Base-by-base conservation (phyloP, 30 jellyfish, hydroid and myxozoan species). In the Aurelia sp. region DNA sequence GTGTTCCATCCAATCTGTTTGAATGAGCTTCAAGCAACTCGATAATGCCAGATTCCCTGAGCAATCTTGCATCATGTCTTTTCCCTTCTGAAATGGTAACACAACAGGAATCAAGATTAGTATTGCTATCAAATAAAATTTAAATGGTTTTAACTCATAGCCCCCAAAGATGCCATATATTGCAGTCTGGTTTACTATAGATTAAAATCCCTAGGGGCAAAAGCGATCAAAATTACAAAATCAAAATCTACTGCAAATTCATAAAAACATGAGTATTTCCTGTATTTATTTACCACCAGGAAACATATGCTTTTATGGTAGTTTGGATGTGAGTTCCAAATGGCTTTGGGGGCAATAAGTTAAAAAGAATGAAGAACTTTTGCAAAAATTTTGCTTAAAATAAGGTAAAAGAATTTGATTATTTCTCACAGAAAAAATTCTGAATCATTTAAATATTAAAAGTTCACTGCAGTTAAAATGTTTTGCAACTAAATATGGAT, bases 1-100 rank as follows among this genome's bases (percentile, higher is more conserved):
- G 79, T 44, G 57, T 40, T 50, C 96, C 90, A 74, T 64, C 77
- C 4, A 65, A 31, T 8, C 85, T 21, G 84, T 70, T 70, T n/a
- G 85, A 70, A 69, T 63, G 76, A 20, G 16, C 40, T 62, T 72
- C 57, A 10, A 85, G 81, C 74, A 30, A 33, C 82, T 71, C 75
- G 78, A 70, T 18, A 21, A 78, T 35, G 50, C 72, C 72, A 17
- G 85, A 86, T n/a, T 12, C 53, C 67, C 90, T 61, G 82, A 85
- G 48, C 82, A 85, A 31, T 35, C 89, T 58, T n/a, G 89, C 94
- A 74, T 72, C 94, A 71, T 85, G 94, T 27, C 64, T 19, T 61
- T 74, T 72, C 19, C 88, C 84, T 69, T 85, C 94, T 75, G 87
- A 21, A 72, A 72, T 31, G 41, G 71, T 61, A 61, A 38, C 72